These are phyloP conservation scores for Rhimphoctona megacephalus DNA, from an alignment of 2,888 invertebrate species.

Conservation along the genomic window DNA sequence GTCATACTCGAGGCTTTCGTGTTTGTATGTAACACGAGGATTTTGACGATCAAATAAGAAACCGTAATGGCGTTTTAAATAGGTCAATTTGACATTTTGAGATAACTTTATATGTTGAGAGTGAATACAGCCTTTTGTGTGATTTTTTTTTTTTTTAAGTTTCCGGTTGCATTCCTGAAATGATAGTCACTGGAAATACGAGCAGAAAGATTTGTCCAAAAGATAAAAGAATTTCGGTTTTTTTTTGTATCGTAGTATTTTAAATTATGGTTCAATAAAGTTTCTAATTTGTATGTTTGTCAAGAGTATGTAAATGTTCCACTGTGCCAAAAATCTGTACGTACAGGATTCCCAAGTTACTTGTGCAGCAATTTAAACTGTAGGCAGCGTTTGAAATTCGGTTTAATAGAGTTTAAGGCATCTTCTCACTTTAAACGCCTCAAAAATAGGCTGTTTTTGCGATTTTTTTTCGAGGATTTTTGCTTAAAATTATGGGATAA, in stretches of 20 bases:
- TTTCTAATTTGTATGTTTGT: too few relatives aligned
- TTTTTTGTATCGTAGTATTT: too few relatives aligned
- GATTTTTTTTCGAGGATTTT: too few relatives aligned
- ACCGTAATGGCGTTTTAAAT: neutral
- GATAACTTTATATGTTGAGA: neutral
- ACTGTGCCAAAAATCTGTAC: too few relatives aligned
- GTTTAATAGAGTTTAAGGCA: too few relatives aligned
- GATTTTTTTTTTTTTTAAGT: neutral
- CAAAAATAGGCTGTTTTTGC: too few relatives aligned
- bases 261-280: too few relatives aligned
- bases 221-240: neutral
- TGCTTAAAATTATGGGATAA: too few relatives aligned
- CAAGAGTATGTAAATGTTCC: too few relatives aligned
- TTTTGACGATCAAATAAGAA: conserved; percentile 3
- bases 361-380: neutral
- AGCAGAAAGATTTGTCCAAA: neutral
- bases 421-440: too few relatives aligned
- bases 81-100: neutral
- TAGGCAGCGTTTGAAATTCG: too few relatives aligned
- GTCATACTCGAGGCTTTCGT: neutral
- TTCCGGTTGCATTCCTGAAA: neutral
- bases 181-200: neutral
- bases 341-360: neutral
- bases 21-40: neutral
- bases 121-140: neutral